Percentiles rank a stretch among this genome's conserved stretches.
These are phyloP conservation scores for Rhyzopertha dominica DNA, from an alignment of 1,140 invertebrate species.

Conservation along the genomic window DNA sequence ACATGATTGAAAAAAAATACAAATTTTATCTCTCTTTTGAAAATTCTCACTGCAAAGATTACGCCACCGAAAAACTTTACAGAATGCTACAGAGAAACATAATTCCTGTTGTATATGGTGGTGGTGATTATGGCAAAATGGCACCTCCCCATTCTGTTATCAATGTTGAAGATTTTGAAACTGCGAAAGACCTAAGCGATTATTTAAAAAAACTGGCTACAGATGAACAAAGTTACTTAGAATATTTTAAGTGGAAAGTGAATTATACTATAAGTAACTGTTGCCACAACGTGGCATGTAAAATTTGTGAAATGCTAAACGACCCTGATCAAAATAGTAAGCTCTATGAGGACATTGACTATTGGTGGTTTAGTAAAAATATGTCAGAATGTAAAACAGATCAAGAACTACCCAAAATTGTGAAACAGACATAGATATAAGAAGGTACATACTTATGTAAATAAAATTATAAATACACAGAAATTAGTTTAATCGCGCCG, in stretches of 20 bases:
- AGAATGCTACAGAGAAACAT: constrained; percentile 46
- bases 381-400: too few species aligned
- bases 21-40: constrained; percentile 66
- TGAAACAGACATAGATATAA: too few species aligned
- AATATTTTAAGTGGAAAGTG: constrained; percentile 54
- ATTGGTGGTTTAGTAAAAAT: too few species aligned
- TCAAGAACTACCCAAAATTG: too few species aligned
- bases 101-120: constrained; percentile 53
- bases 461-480: too few species aligned
- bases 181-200: constrained; percentile 48
- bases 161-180: constrained; percentile 51
- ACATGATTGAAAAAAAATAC: constrained; percentile 49
- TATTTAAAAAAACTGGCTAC: constrained; percentile 49
- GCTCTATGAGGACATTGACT: too few species aligned
- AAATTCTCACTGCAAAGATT: constrained; percentile 57
- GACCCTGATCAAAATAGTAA: too few species aligned
- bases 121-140: constrained; percentile 48
- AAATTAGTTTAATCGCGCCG: too few species aligned
- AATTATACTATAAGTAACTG: too few species aligned
- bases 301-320: too few species aligned
- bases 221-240: constrained; percentile 44
- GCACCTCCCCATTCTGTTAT: constrained; percentile 58
- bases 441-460: too few species aligned
- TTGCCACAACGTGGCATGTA: too few species aligned
- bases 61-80: constrained; percentile 62